Evolutionary conservation across 1,140 invertebrate species (phyloP).

Genomic region (Drosophila kikkawai): DNA sequence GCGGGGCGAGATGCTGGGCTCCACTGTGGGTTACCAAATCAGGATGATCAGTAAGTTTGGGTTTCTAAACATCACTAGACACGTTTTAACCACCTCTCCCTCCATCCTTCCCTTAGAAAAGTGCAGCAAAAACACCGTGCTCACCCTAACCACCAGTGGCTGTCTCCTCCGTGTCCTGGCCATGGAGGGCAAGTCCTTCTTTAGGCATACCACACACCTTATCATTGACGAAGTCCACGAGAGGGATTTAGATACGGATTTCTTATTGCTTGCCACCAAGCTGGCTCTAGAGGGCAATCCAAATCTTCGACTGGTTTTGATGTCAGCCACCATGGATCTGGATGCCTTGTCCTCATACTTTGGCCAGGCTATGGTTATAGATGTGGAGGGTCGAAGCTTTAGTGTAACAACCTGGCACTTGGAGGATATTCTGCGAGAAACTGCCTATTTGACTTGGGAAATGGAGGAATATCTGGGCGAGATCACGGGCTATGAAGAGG

Average conservation of each 20-base stretch:
- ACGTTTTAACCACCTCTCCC: too few relatives aligned
- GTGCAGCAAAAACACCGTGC: constrained; percentile 42
- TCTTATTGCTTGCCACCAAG: constrained; percentile 93
- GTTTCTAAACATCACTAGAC: too few relatives aligned
- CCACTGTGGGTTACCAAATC: constrained; percentile 97
- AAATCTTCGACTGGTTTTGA: constrained; percentile 93
- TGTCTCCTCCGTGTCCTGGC: constrained; percentile 73
- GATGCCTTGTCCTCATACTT: constrained; percentile 92
- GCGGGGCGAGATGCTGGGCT: constrained; percentile 93
- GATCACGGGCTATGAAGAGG: not conserved
- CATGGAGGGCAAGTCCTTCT: constrained; percentile 80
- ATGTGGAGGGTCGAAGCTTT: constrained; percentile 92
- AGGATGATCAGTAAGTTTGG: constrained; percentile 88
- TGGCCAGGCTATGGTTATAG: constrained; percentile 91
- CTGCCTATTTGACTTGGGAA: constrained; percentile 86
- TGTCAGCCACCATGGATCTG: constrained; percentile 97
- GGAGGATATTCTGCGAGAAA: constrained; percentile 92
- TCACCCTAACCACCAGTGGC: constrained; percentile 78
- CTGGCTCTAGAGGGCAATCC: constrained; percentile 90
- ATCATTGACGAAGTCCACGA: constrained; percentile 98
- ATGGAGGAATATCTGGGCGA: constrained; percentile 40
- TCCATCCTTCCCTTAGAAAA: constrained; percentile 51
- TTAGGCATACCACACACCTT: constrained; percentile 91
- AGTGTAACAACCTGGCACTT: constrained; percentile 92
- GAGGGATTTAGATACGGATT: constrained; percentile 96